Evolutionary conservation across 2,888 invertebrate species (phyloP).

Genomic region (Alitta virens): DNA sequence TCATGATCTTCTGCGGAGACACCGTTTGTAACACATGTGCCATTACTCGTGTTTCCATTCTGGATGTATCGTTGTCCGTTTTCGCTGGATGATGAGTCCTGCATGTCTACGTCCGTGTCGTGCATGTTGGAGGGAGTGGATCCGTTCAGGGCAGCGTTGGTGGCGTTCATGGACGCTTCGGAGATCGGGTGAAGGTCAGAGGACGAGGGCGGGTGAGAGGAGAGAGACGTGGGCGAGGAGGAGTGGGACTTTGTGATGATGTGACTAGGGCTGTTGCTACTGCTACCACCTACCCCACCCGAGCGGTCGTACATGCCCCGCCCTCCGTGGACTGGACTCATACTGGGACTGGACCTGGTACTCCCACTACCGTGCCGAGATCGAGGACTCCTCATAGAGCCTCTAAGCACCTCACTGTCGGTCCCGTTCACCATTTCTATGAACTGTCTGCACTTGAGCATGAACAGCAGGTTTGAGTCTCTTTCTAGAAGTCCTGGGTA

Average conservation of each 20-base stretch:
- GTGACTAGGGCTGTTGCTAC: background rate
- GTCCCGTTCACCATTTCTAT: conserved; percentile 84
- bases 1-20: conserved; percentile 20
- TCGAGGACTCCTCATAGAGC: conserved; percentile 53
- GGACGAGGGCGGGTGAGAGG: conserved; percentile 23
- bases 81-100: conserved; percentile 34
- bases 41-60: conserved; percentile 39
- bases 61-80: background rate
- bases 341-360: conserved; percentile 48
- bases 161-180: conserved; percentile 47
- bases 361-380: conserved; percentile 52
- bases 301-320: background rate
- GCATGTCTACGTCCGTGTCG: conserved; percentile 45
- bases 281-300: background rate
- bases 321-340: conserved; percentile 50
- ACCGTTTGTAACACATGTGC: conserved; percentile 33
- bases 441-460: conserved; percentile 96
- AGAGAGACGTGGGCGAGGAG: background rate
- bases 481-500: conserved; percentile 92
- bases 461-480: conserved; percentile 87
- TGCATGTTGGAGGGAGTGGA: conserved; percentile 1
- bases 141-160: conserved; percentile 36
- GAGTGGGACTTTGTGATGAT: conserved; percentile 18
- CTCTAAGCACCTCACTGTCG: conserved; percentile 63
- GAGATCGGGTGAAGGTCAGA: conserved; percentile 23